Conservation (phyloP, 2,888 invertebrate species). For the Polydrusus tereticollis region DNA sequence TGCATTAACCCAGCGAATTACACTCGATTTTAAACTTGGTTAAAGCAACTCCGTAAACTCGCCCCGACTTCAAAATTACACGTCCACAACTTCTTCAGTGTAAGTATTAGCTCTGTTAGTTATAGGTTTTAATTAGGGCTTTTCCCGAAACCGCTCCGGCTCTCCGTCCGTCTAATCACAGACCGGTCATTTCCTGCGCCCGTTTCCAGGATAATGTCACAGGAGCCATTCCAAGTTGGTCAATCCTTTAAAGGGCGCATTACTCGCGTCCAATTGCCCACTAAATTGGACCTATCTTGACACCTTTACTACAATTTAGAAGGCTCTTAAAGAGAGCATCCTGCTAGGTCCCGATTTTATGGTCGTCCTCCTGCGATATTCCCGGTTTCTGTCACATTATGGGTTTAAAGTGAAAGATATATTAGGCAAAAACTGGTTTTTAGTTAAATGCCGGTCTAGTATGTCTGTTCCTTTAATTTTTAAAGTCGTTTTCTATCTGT, state of each 20-base stretch:
- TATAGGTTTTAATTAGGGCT: slow-evolving; percentile 59
- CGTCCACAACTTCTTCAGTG: slow-evolving; percentile 33
- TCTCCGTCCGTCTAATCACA: slow-evolving; percentile 45
- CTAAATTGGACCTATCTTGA: slow-evolving; percentile 68
- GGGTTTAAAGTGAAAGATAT: slow-evolving; percentile 42
- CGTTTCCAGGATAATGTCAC: slow-evolving; percentile 63
- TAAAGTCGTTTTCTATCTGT: too few relatives aligned
- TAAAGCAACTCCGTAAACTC: neutral
- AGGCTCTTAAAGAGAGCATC: slow-evolving; percentile 58
- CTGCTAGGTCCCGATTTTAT: slow-evolving; percentile 46
- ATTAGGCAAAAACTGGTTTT: slow-evolving; percentile 10
- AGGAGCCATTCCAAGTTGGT: slow-evolving; percentile 65
- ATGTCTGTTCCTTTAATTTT: too few relatives aligned
- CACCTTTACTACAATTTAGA: slow-evolving; percentile 66
- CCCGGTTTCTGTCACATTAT: slow-evolving; percentile 44
- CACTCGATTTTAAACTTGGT: neutral
- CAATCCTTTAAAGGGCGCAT: slow-evolving; percentile 67
- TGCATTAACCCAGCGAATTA: too few relatives aligned
- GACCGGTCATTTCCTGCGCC: slow-evolving; percentile 51
- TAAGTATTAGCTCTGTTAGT: slow-evolving; percentile 48
- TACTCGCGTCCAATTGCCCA: slow-evolving; percentile 67
- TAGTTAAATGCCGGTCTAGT: neutral
- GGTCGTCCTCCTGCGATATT: slow-evolving; percentile 43
- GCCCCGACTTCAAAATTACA: slow-evolving; percentile 18
- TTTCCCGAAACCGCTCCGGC: slow-evolving; percentile 40